phyloP scores from a whole-genome alignment of 2,113 vertebrate genomes.

The Stictonetta naevosa region DNA sequence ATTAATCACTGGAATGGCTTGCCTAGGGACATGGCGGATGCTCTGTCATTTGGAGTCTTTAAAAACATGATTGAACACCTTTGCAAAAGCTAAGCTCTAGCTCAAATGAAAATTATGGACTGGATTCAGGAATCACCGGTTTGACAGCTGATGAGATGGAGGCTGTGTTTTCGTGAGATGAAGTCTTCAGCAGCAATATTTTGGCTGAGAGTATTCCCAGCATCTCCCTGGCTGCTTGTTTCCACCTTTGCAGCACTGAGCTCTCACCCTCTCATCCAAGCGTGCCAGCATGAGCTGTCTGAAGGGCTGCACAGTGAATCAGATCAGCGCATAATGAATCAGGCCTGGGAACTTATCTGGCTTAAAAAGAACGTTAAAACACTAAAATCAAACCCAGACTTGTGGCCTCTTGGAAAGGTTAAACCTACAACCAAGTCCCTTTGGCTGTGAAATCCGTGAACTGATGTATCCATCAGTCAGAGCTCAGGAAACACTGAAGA shows the following conservation, averaged over 20 bases:
- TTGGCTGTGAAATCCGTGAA: background rate
- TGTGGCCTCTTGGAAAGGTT: background rate
- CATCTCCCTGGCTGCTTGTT: background rate
- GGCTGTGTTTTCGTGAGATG: background rate
- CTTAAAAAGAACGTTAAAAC: background rate
- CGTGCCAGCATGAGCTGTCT: background rate
- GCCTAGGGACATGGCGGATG: slow-evolving; percentile 56
- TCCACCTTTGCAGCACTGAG: background rate
- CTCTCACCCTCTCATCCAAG: background rate
- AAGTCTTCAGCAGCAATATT: background rate
- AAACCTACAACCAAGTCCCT: background rate
- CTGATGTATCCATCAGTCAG: background rate
- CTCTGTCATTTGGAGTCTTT: slow-evolving; percentile 65
- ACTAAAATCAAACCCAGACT: rapidly evolving
- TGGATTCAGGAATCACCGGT: slow-evolving; percentile 39
- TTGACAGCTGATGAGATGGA: background rate
- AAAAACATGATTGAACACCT: slow-evolving; percentile 61
- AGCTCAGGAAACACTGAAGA: background rate
- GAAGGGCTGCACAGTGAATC: background rate
- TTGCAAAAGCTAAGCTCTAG: background rate
- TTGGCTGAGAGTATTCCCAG: background rate
- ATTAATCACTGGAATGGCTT: slow-evolving; percentile 62
- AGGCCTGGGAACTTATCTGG: background rate
- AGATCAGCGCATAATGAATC: background rate
- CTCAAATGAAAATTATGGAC: slow-evolving; percentile 6